These are phyloP conservation scores for Ictalurus punctatus DNA, from an alignment of 2,113 vertebrate species.

Conservation along the genomic window DNA sequence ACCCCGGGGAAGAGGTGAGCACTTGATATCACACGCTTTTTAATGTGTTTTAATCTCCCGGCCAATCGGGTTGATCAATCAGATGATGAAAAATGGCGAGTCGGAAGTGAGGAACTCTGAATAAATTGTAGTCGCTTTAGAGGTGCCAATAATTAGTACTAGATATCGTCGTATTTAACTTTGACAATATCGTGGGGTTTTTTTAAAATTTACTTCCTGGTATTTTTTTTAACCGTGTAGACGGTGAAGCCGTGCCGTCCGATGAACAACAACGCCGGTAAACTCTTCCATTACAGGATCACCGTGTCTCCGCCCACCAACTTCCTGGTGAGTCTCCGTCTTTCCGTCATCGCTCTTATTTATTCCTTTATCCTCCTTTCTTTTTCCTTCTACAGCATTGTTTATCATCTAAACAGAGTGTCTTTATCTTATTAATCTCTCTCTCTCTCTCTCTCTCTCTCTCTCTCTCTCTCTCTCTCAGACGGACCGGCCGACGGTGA, in stretches of 20 bases:
- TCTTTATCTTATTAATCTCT: too few species aligned
- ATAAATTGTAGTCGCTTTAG: neutral
- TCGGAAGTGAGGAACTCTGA: too few species aligned
- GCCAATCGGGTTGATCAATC: too few species aligned
- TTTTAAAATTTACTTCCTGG: neutral
- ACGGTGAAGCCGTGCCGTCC: constrained; percentile 85
- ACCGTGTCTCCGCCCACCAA: constrained; percentile 98
- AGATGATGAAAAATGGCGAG: too few species aligned
- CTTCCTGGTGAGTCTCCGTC: constrained; percentile 84
- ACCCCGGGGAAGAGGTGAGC: constrained; percentile 93
- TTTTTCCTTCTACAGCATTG: neutral
- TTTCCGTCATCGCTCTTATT: neutral
- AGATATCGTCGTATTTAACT: neutral
- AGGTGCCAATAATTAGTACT: neutral
- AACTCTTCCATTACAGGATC: constrained; percentile 94
- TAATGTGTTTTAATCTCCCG: neutral
- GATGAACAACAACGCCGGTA: constrained; percentile 95
- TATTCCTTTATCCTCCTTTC: neutral
- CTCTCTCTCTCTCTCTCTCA: constrained; percentile 61
- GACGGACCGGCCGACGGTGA: constrained; percentile 96
- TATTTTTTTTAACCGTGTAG: constrained; percentile 60
- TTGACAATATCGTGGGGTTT: neutral
- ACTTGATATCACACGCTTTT: neutral
- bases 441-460: neutral
- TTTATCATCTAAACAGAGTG: neutral